Evolutionary conservation across 2,888 invertebrate genomes (phyloP).

Genomic region (Drosophila seclusa): DNA sequence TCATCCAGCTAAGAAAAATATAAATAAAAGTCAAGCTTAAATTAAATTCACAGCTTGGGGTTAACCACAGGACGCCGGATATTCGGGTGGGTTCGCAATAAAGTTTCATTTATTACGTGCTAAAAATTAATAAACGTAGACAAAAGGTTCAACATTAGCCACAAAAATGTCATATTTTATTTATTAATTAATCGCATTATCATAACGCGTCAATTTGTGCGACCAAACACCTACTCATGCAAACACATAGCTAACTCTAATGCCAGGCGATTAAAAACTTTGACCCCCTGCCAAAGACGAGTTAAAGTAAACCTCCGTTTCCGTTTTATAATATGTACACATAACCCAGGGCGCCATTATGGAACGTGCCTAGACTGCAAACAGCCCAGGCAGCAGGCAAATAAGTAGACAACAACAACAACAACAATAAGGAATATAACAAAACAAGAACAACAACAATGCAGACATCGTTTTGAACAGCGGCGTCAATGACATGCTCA

Average conservation of each 20-base stretch:
- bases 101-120: constrained; percentile 77
- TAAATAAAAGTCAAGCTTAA: background rate
- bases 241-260: constrained; percentile 19
- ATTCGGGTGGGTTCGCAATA: constrained; percentile 28
- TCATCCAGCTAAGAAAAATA: background rate
- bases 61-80: constrained; percentile 28
- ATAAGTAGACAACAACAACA: constrained; percentile 21
- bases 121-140: constrained; percentile 69
- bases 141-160: constrained; percentile 43
- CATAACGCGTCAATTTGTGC: constrained; percentile 76
- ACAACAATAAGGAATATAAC: background rate
- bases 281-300: constrained; percentile 31
- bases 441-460: constrained; percentile 15
- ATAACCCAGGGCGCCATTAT: constrained; percentile 50
- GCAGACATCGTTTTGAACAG: constrained; percentile 21
- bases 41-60: constrained; percentile 31
- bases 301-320: constrained; percentile 38
- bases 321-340: constrained; percentile 56
- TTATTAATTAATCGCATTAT: constrained; percentile 79
- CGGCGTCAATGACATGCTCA: constrained; percentile 77
- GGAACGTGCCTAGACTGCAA: constrained; percentile 72
- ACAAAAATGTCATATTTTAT: constrained; percentile 68
- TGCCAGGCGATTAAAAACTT: constrained; percentile 72
- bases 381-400: constrained; percentile 30
- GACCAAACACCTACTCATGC: constrained; percentile 11